phyloP scores from a whole-genome alignment of 2,888 invertebrate species.

The Apomyelois bistriatella region DNA sequence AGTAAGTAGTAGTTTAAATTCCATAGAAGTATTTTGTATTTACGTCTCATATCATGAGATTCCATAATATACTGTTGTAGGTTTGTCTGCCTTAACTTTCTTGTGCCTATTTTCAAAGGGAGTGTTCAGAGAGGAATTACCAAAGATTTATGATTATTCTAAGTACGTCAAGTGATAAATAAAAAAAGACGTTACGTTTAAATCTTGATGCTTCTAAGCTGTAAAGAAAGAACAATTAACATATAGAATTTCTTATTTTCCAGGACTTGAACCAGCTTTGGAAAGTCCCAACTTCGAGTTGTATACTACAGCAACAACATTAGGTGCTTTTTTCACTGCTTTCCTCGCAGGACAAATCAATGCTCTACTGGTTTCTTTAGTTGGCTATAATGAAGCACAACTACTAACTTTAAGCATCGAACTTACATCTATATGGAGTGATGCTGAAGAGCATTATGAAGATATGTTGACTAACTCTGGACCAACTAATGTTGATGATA shows the following conservation, averaged over 20 bases:
- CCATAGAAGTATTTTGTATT: no score
- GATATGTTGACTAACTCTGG: not conserved
- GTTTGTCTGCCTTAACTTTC: no score
- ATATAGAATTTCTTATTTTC: not conserved
- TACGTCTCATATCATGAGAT: no score
- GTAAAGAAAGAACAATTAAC: no score
- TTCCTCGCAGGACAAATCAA: not conserved
- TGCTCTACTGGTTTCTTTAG: not conserved
- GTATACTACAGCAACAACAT: not conserved
- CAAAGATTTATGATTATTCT: no score
- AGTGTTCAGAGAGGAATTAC: no score
- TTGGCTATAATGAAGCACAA: slow-evolving; percentile 8
- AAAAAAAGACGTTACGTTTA: no score
- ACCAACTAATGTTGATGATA: not conserved
- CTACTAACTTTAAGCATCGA: not conserved
- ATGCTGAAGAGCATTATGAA: not conserved
- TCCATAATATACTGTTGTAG: no score
- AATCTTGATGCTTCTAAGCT: no score
- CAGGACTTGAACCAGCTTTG: not conserved
- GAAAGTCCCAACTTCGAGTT: slow-evolving; percentile 4
- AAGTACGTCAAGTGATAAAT: no score
- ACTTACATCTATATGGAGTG: not conserved
- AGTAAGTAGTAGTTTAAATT: no score
- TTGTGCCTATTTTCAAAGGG: no score
- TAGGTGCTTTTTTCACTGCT: not conserved